These are phyloP conservation scores for Sisyra nigra DNA, from an alignment of 2,888 invertebrate genomes.

Conservation along the genomic window DNA sequence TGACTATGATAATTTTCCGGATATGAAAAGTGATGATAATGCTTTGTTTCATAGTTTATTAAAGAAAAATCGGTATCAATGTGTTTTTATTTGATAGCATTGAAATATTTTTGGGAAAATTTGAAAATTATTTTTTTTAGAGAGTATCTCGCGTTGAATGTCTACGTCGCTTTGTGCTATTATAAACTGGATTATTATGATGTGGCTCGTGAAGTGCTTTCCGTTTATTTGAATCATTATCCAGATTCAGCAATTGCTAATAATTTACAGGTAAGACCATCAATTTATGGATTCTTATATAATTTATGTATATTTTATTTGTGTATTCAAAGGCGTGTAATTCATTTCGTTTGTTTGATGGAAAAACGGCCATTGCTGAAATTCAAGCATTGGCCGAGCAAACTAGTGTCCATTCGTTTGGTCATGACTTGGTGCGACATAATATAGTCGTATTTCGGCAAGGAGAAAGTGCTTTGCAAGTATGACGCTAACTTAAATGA, in stretches of 20 bases:
- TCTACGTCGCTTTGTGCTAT: slow-evolving; percentile 94
- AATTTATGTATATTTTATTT: slow-evolving; percentile 3
- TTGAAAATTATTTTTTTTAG: slow-evolving; percentile 32
- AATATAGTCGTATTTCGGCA: slow-evolving; percentile 89
- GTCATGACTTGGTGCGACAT: slow-evolving; percentile 84
- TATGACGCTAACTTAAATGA: slow-evolving; percentile 19
- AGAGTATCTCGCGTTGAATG: slow-evolving; percentile 84
- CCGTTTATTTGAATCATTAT: slow-evolving; percentile 79
- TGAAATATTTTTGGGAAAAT: neutral
- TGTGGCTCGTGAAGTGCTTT: slow-evolving; percentile 93
- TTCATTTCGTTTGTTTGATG: slow-evolving; percentile 76
- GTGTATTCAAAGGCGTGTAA: slow-evolving; percentile 45
- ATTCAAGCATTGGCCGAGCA: slow-evolving; percentile 62
- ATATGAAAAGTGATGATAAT: neutral
- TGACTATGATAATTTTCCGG: slow-evolving; percentile 3
- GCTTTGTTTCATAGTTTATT: slow-evolving; percentile 1
- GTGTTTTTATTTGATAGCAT: slow-evolving; percentile 3
- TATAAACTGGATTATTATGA: slow-evolving; percentile 98
- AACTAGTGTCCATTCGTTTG: slow-evolving; percentile 57
- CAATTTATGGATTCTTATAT: too few species aligned
- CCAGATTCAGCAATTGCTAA: slow-evolving; percentile 90
- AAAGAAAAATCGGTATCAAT: neutral
- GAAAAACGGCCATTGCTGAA: slow-evolving; percentile 86
- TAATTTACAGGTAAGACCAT: slow-evolving; percentile 77
- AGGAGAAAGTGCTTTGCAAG: slow-evolving; percentile 87